Evolutionary conservation across 2,113 vertebrate genomes (phyloP).

Genomic region (Nesospiza acunhae): DNA sequence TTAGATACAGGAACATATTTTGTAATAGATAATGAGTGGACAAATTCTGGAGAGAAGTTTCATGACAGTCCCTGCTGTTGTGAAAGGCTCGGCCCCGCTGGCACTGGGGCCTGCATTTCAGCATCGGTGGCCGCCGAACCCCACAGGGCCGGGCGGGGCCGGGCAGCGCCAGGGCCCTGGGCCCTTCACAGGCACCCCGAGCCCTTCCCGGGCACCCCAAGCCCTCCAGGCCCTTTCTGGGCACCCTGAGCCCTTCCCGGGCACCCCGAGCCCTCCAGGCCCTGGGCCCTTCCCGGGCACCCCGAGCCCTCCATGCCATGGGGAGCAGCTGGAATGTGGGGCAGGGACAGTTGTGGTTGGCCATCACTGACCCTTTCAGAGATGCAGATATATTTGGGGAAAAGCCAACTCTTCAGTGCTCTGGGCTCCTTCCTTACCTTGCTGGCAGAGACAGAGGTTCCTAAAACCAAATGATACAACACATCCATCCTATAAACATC

Average conservation of each 20-base stretch:
- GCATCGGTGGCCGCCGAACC: rapidly evolving
- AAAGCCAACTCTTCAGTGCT: background rate
- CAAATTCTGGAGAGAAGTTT: background rate
- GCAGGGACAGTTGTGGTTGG: rapidly evolving
- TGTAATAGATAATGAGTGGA: background rate
- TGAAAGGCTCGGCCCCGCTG: rapidly evolving
- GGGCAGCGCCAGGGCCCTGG: rapidly evolving
- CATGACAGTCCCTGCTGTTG: background rate
- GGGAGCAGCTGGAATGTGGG: background rate
- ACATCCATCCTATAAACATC: background rate
- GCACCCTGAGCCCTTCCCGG: too few species aligned
- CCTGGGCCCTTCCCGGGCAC: too few species aligned
- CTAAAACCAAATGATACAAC: background rate
- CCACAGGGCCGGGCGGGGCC: rapidly evolving
- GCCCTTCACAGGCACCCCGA: too few species aligned
- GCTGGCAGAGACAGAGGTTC: background rate
- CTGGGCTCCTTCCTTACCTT: background rate
- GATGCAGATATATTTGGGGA: background rate
- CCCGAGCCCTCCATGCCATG: rapidly evolving
- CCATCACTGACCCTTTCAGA: rapidly evolving
- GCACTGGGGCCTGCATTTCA: background rate
- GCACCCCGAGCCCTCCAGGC: too few species aligned
- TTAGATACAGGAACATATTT: background rate
- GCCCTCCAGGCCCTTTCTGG: too few species aligned
- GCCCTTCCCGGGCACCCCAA: too few species aligned